Percentiles rank a stretch among this genome's conserved stretches.
These are phyloP conservation scores for Clarias platycephalus DNA, from an alignment of 2,797 vertebrate genomes.

Conservation along the genomic window DNA sequence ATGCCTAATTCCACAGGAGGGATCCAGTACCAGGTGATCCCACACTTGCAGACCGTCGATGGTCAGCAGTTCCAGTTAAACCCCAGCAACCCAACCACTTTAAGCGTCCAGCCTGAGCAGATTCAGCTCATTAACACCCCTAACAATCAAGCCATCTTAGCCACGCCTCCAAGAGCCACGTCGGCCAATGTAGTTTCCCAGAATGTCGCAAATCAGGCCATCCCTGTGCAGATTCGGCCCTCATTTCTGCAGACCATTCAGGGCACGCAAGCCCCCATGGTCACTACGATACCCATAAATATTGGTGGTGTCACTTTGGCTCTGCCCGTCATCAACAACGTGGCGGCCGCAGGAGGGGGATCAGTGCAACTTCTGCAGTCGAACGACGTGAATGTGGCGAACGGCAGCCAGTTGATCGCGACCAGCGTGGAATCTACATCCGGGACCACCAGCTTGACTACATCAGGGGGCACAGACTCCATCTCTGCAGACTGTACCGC, in stretches of 20 bases:
- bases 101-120: slow-evolving; percentile 82
- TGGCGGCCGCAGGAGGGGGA: slow-evolving; percentile 78
- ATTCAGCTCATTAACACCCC: slow-evolving; percentile 93
- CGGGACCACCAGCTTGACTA: slow-evolving; percentile 70
- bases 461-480: slow-evolving; percentile 77
- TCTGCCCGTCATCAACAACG: slow-evolving; percentile 91
- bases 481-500: slow-evolving; percentile 80
- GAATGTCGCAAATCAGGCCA: slow-evolving; percentile 89
- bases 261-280: slow-evolving; percentile 89
- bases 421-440: slow-evolving; percentile 79
- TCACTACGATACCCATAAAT: slow-evolving; percentile 96
- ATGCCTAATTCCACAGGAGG: slow-evolving; percentile 86
- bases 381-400: slow-evolving; percentile 85
- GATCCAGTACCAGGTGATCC: slow-evolving; percentile 97
- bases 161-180: slow-evolving; percentile 61
- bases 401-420: slow-evolving; percentile 86
- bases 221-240: slow-evolving; percentile 93
- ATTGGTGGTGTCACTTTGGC: slow-evolving; percentile 94
- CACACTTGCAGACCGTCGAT: slow-evolving; percentile 93
- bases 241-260: slow-evolving; percentile 95
- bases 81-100: slow-evolving; percentile 80
- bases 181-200: slow-evolving; percentile 79
- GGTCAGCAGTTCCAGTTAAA: slow-evolving; percentile 94
- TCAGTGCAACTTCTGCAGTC: slow-evolving; percentile 88
- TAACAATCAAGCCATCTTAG: slow-evolving; percentile 88